Evolutionary conservation across 2,797 vertebrate genomes (phyloP).

Genomic region (Coranthus polyacanthus): DNA sequence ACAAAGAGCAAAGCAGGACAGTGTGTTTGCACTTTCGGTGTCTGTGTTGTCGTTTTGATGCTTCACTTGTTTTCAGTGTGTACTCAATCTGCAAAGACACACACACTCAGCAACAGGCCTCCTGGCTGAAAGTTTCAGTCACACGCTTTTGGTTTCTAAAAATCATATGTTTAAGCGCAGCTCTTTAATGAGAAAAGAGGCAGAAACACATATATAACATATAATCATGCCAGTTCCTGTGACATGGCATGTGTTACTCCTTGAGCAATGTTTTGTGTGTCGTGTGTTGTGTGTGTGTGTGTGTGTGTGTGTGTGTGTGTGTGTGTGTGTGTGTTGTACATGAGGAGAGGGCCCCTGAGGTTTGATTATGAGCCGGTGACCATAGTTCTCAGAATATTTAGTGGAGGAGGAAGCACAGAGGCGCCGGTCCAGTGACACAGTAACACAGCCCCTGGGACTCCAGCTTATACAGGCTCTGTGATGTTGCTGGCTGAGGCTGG

Average conservation of each 20-base stretch:
- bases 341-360: constrained; percentile 57
- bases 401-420: constrained; percentile 54
- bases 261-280: constrained; percentile 1
- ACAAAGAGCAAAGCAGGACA: too few relatives aligned
- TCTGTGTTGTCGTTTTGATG: too few relatives aligned
- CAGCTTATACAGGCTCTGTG: constrained; percentile 57
- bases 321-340: constrained; percentile 26
- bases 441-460: constrained; percentile 72
- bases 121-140: constrained; percentile 7
- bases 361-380: constrained; percentile 71
- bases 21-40: too few relatives aligned
- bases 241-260: constrained; percentile 7
- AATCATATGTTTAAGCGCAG: background rate
- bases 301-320: constrained; percentile 36
- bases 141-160: background rate
- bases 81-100: too few relatives aligned
- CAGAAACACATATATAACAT: background rate
- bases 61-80: too few relatives aligned
- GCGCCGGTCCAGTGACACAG: constrained; percentile 62
- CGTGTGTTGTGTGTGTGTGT: constrained; percentile 27
- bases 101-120: background rate
- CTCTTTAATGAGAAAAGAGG: background rate
- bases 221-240: constrained; percentile 3
- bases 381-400: constrained; percentile 49
- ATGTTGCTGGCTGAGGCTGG: constrained; percentile 61